Evolutionary conservation across 2,797 vertebrate species (phyloP), one percentile per base, ranked within the genome.

Genomic region (Acanthiza pusilla): DNA sequence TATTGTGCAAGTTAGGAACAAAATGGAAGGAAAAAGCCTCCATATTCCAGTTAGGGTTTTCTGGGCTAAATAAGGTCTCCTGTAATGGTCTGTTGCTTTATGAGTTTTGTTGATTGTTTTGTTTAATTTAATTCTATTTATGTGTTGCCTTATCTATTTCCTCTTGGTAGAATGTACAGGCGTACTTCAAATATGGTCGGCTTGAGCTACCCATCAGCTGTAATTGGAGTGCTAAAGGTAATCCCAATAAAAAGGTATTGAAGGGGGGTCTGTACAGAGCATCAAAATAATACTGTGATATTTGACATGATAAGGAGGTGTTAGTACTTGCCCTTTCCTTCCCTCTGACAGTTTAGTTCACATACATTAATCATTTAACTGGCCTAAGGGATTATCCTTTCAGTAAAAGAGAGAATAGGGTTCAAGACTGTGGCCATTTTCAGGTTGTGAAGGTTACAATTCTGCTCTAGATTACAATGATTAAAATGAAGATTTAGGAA

Each of bases 151-250:
- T 73, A 55, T 80, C 79, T 96, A 88, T 98, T 97, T 98, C 75
- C 81, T 89, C 96, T 96, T 94, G 88, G 95, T 98, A 99, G 99
- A 97, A 99, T 99, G 99, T 99, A 99, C 95, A 98, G 99, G 89
- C 97, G 99, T 74, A 99, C 98, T 57, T 99, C 99, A 94, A 99
- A 99, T 97, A 98, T 99, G 98, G 98, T 99, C 22, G 99, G 98
- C 90, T 97, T 99, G 92, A 99, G 98, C 97, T 99, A 99, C 94
- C 99, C 99, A 7, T 96, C 98, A 94, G 98, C 98, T 84, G 99
- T 99, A 96, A 99, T 99, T 95, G 97, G 98, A 93, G 98, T 98
- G 66, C 97, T 99, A 85, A 99, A 99, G 99, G 99, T 99, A 99
- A 98, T 77, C 14, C 29, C 2, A 26, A 20, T 40, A 32, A 89